Conservation (phyloP, 2,113 vertebrate species). For the Dicerorhinus sumatrensis region DNA sequence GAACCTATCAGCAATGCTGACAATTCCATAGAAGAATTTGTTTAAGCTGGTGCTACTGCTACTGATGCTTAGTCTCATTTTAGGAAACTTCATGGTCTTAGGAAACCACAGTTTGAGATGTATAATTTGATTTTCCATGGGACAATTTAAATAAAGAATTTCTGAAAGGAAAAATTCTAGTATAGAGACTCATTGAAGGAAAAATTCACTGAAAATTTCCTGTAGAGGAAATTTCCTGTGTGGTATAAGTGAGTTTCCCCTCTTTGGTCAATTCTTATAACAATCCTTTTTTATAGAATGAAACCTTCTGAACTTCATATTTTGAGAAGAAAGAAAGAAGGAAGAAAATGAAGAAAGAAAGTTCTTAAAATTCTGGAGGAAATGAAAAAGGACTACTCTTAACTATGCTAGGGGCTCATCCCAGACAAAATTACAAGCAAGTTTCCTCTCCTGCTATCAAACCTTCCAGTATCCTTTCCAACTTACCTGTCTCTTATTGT, state of each 20-base stretch:
- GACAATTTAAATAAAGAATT: constrained; percentile 28
- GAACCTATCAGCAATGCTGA: neutral
- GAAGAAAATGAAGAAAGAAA: neutral
- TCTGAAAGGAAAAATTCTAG: constrained; percentile 53
- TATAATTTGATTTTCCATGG: constrained; percentile 23
- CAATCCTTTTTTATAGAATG: neutral
- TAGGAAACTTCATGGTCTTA: neutral
- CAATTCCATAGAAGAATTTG: neutral
- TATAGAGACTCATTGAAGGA: neutral
- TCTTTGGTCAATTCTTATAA: neutral
- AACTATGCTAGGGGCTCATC: neutral
- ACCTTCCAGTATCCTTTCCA: neutral
- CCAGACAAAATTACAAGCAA: neutral
- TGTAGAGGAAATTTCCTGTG: constrained; percentile 6
- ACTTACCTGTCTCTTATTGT: neutral
- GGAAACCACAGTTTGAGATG: constrained; percentile 5
- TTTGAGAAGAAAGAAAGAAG: neutral
- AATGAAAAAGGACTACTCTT: neutral
- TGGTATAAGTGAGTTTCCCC: neutral
- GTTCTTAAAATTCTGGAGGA: neutral
- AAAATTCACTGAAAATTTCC: constrained; percentile 49
- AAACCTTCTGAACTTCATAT: constrained; percentile 27
- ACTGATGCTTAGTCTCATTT: neutral
- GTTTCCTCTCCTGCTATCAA: neutral
- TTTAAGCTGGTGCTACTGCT: neutral